Evolutionary conservation across 2,888 invertebrate genomes (phyloP), one percentile per base, ranked within the genome.

Genomic region (Griposia aprilina): DNA sequence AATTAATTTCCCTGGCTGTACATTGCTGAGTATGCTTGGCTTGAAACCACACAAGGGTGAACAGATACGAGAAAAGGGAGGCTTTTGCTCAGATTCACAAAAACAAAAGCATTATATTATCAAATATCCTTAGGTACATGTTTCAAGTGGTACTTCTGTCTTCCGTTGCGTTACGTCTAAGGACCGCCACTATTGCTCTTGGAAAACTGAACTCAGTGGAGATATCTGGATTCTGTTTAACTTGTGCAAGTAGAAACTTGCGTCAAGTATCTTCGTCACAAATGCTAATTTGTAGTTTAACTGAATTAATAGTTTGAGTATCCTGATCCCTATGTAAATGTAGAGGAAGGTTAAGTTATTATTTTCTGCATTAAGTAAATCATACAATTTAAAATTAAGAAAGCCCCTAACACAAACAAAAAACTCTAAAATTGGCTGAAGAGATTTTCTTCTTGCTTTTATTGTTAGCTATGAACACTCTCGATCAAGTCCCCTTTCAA

Each of bases 171-270:
- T 66, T 5, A 36, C 72, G 80, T 55, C 78, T 80, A 81, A 82
- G 84, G 79, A 88, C 79, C 65, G 73, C 36, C 78, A 83, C 69
- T 83, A 84, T 87, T 86, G 86, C 86, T 84, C 86, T 87, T 84
- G 81, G 81, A 89, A 87, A 88, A 87, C 84, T 88, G 78, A 88
- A 88, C 88, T 83, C 81, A 66, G 78, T 62, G 50, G 78, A 81
- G 88, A 89, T 88, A 88, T 87, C 83, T 83, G 80, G 69, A 82
- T 87, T 87, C 85, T 81, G 85, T 89, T 87, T 88, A 85, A 87
- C 83, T 88, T 89, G 82, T 76, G 78, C 82, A 67, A 86, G 80
- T 83, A 85, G 74, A 82, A 84, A 85, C 87, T 87, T 87, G 80
- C 55, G 72, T 81, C 82, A 86, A 89, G 84, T 80, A 82, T 82